Base-by-base conservation (phyloP, 2,113 vertebrate genomes). In the Callopanchax toddi region DNA sequence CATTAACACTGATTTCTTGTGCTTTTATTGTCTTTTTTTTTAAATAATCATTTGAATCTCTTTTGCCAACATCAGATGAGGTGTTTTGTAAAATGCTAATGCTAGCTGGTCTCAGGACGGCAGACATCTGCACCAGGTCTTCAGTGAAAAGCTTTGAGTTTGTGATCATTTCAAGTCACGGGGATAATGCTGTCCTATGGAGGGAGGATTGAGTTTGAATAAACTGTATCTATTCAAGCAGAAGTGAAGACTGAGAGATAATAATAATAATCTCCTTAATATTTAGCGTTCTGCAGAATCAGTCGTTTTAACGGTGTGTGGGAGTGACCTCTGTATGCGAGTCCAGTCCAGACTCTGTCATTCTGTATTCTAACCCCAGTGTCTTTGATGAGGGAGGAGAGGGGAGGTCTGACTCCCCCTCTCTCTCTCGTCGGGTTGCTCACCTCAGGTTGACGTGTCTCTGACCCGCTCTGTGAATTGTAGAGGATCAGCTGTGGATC, bases 381-480 rank as follows among this genome's bases (percentile, higher is more conserved):
- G 84, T 84, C 78, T 85, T 79, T 60, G 62, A 73, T 70, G 71
- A 23, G 26, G 59, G 51, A 20, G n/a, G n/a, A n/a, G n/a, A n/a
- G n/a, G 48, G 11, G 21, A 26, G 50, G 21, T 40, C n/a, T 13
- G 55, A 11, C 15, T 12, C 62, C 43, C 20, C 45, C 66, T 17
- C 49, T 46, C 66, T 17, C 49, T 46, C 70, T 13, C 71, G 63
- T 63, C 68, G 62, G 52, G 62, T 57, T 29, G 56, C 65, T 87
- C 72, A 57, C 69, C 89, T 90, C 87, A 87, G 87, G 86, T 83
- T 78, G 62, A 75, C 4, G 9, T 36, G 68, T 82, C 72, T 79
- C 55, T 67, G 69, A 76, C 50, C 60, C 57, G 10, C 22, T 63
- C 49, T 8, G 43, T 58, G 32, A 76, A 61, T 76, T 49, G 71